Percentiles rank a stretch among this genome's conserved stretches.
Conservation (phyloP, 1,140 invertebrate species). For the Cherax quadricarinatus region DNA sequence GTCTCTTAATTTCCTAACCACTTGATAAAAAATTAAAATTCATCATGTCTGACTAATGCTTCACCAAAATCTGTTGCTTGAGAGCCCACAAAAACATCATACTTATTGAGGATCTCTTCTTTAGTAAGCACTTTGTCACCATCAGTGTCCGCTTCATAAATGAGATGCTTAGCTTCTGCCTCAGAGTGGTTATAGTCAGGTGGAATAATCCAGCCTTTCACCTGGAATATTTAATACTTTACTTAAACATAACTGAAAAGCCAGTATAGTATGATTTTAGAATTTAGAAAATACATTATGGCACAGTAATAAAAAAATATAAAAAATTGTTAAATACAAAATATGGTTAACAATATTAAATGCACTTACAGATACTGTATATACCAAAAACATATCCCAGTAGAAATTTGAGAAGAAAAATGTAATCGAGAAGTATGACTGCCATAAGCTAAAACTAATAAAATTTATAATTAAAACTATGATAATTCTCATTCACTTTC, state of each 20-base stretch:
- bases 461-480: no score
- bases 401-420: no score
- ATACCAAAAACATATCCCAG: no score
- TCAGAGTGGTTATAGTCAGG: slow-evolving; percentile 97
- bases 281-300: no score
- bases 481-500: no score
- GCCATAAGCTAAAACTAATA: no score
- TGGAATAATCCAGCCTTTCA: slow-evolving; percentile 95
- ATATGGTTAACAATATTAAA: no score
- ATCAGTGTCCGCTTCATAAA: slow-evolving; percentile 94
- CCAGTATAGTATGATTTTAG: no score
- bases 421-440: no score
- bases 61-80: slow-evolving; percentile 99
- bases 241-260: neutral
- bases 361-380: no score
- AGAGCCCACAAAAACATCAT: slow-evolving; percentile 98
- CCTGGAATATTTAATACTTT: neutral
- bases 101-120: slow-evolving; percentile 95
- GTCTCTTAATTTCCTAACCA: neutral
- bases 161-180: slow-evolving; percentile 96
- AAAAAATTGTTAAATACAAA: no score
- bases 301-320: no score
- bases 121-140: slow-evolving; percentile 93
- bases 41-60: slow-evolving; percentile 94
- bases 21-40: slow-evolving; percentile 83